A percentile compares a stretch with the other conserved stretches of the same genome.
Conservation (phyloP, 2,888 invertebrate species). For the Dicycla oo region DNA sequence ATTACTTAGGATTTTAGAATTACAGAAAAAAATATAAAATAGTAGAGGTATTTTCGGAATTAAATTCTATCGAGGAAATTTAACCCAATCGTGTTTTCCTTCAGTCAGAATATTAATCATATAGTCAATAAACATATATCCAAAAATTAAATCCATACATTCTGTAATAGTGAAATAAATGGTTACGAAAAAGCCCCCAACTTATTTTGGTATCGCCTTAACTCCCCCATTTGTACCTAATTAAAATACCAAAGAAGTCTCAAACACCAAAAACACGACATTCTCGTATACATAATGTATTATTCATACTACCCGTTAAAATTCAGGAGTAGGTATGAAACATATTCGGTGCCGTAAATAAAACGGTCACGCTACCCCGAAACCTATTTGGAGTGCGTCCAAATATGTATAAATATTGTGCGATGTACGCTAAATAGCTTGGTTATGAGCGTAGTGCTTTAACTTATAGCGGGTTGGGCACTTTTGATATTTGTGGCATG, state of each 20-base stretch:
- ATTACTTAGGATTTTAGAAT: too few species aligned
- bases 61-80: too few species aligned
- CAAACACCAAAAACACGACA: slow-evolving; percentile 37
- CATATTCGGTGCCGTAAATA: slow-evolving; percentile 79
- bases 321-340: slow-evolving; percentile 73
- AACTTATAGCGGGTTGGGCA: slow-evolving; percentile 51
- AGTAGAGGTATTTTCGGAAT: too few species aligned
- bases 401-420: slow-evolving; percentile 81
- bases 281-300: slow-evolving; percentile 62
- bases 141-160: too few species aligned
- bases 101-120: too few species aligned
- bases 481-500: slow-evolving; percentile 49
- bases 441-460: slow-evolving; percentile 39
- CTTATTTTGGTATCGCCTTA: too few species aligned
- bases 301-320: slow-evolving; percentile 70
- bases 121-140: too few species aligned
- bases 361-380: slow-evolving; percentile 72
- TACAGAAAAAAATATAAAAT: too few species aligned
- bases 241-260: slow-evolving; percentile 19
- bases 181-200: too few species aligned
- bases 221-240: slow-evolving; percentile 16
- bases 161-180: too few species aligned
- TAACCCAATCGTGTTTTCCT: too few species aligned
- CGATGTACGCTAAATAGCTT: slow-evolving; percentile 68
- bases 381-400: slow-evolving; percentile 84